A percentile compares a stretch with the other conserved stretches of the same genome.
Conservation (phyloP, 2,113 vertebrate genomes). For the Triplophysa siluroides region DNA sequence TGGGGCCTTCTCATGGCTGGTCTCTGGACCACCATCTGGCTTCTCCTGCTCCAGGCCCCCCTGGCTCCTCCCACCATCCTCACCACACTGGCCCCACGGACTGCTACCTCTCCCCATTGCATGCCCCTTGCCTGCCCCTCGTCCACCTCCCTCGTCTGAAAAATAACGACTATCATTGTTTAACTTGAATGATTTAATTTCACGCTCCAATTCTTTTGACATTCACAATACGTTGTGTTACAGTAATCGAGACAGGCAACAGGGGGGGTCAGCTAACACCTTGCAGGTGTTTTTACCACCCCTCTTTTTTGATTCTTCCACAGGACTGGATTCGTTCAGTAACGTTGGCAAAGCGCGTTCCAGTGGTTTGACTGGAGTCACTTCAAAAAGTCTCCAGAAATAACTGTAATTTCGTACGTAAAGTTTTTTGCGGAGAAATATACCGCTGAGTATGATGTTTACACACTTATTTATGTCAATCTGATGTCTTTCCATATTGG, state of each 20-base stretch:
- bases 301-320: neutral
- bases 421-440: neutral
- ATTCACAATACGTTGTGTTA: neutral
- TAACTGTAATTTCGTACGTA: too few relatives aligned
- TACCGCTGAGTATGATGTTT: too few relatives aligned
- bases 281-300: slow-evolving; percentile 25
- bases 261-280: slow-evolving; percentile 30
- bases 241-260: slow-evolving; percentile 13
- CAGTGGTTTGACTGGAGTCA: neutral
- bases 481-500: too few relatives aligned
- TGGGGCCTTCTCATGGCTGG: too few relatives aligned
- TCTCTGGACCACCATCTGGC: too few relatives aligned
- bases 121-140: neutral
- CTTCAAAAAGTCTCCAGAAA: neutral
- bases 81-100: neutral
- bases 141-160: too few relatives aligned
- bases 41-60: too few relatives aligned
- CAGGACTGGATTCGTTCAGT: slow-evolving; percentile 9
- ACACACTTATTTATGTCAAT: too few relatives aligned
- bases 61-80: too few relatives aligned
- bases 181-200: neutral
- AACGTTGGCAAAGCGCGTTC: neutral
- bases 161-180: neutral
- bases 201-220: slow-evolving; percentile 7
- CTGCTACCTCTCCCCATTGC: neutral